phyloP scores from a whole-genome alignment of 2,113 vertebrate species.

The Seriola dumerili region DNA sequence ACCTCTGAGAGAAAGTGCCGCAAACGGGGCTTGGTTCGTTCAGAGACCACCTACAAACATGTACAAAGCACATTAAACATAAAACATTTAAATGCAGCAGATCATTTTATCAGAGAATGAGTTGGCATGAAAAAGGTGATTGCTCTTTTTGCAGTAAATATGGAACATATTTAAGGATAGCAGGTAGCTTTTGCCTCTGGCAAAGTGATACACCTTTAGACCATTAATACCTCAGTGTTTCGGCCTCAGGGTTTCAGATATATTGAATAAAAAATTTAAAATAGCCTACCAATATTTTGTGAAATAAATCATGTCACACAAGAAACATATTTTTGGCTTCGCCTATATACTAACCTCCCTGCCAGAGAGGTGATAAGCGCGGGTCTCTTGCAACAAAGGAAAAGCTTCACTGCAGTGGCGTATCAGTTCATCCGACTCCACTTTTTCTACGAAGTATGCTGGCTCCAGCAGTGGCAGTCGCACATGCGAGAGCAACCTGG shows the following conservation, averaged over 20 bases:
- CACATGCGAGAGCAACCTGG: conserved; percentile 86
- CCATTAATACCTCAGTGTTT: neutral
- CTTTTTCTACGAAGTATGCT: conserved; percentile 94
- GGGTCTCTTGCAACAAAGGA: conserved; percentile 92
- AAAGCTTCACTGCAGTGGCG: conserved; percentile 91
- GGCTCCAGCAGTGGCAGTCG: conserved; percentile 93
- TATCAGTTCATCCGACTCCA: conserved; percentile 92
- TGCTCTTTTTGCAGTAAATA: too few relatives aligned
- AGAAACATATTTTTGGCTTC: neutral
- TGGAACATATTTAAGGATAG: neutral
- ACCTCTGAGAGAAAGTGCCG: conserved; percentile 96
- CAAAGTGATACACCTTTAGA: neutral
- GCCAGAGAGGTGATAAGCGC: conserved; percentile 94
- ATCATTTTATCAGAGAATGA: neutral
- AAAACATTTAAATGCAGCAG: neutral
- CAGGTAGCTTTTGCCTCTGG: neutral
- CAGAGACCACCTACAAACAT: conserved; percentile 90
- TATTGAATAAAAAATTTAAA: neutral
- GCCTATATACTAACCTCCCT: conserved; percentile 87
- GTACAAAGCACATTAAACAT: neutral
- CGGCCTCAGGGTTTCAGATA: too few relatives aligned
- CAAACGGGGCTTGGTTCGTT: conserved; percentile 95
- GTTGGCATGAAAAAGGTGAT: neutral
- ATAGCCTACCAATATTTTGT: too few relatives aligned
- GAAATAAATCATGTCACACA: neutral